phyloP scores from a whole-genome alignment of 2,888 invertebrate genomes.

The Cyaniris semiargus region DNA sequence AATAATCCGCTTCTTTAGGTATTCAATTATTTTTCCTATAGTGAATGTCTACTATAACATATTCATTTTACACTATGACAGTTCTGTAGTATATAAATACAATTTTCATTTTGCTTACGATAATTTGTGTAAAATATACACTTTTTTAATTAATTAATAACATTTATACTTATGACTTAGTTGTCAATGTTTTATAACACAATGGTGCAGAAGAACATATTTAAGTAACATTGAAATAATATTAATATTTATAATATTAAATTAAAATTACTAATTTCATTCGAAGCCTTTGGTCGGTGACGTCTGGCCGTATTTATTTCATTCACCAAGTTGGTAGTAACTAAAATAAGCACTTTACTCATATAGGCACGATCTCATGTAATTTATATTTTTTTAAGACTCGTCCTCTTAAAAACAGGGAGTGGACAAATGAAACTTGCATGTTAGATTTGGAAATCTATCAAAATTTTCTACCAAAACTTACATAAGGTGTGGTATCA shows the following conservation, averaged over 20 bases:
- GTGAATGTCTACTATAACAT: background rate
- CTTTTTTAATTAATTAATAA: background rate
- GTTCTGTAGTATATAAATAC: background rate
- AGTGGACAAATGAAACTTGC: no score
- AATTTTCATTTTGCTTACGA: background rate
- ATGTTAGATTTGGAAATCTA: background rate
- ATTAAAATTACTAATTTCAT: conserved; percentile 1
- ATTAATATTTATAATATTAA: background rate
- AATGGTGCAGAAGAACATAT: background rate
- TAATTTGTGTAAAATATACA: background rate
- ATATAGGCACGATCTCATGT: conserved; percentile 73
- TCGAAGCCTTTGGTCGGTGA: background rate
- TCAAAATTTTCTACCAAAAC: no score
- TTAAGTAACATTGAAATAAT: background rate
- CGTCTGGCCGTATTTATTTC: conserved; percentile 3
- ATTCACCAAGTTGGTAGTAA: conserved; percentile 28
- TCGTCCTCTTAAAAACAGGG: conserved; percentile 30
- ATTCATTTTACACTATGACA: background rate
- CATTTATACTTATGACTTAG: background rate
- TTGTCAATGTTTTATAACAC: background rate
- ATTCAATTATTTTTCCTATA: conserved; percentile 7
- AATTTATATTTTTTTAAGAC: conserved; percentile 53
- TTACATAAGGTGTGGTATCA: no score
- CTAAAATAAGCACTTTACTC: conserved; percentile 51
- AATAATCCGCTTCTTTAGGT: conserved; percentile 29